These are phyloP conservation scores for Chlorodrepanis virens DNA, from an alignment of 2,113 vertebrate genomes.

Conservation along the genomic window DNA sequence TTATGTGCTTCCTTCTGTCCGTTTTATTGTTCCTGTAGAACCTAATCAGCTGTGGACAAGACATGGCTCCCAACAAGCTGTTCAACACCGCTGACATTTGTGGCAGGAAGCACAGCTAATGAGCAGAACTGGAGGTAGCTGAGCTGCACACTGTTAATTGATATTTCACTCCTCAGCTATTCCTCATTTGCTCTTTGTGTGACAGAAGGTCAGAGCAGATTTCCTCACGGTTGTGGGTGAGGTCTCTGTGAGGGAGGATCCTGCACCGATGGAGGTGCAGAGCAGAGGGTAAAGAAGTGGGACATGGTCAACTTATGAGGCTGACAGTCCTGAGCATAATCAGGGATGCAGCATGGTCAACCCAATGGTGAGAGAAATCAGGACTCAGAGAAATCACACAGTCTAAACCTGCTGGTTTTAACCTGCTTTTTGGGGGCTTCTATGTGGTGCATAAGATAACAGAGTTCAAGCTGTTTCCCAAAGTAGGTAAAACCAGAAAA, in stretches of 20 bases:
- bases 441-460: neutral
- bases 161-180: neutral
- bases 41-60: neutral
- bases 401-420: neutral
- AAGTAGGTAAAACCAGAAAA: neutral
- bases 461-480: neutral
- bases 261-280: neutral
- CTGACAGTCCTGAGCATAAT: neutral
- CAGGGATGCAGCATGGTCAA: neutral
- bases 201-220: constrained; percentile 14
- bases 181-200: neutral
- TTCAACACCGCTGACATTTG: neutral
- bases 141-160: neutral
- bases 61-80: neutral
- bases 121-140: neutral
- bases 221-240: neutral
- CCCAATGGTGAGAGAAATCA: neutral
- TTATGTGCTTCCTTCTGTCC: neutral
- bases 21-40: neutral
- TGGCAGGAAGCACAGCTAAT: constrained; percentile 14
- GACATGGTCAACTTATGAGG: fast-evolving
- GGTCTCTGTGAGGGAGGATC: neutral
- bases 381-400: neutral
- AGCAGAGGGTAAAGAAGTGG: neutral
- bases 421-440: neutral